Percentiles rank a stretch among this genome's conserved stretches.
phyloP scores from a whole-genome alignment of 1,140 invertebrate genomes.

The Drosophila funebris region DNA sequence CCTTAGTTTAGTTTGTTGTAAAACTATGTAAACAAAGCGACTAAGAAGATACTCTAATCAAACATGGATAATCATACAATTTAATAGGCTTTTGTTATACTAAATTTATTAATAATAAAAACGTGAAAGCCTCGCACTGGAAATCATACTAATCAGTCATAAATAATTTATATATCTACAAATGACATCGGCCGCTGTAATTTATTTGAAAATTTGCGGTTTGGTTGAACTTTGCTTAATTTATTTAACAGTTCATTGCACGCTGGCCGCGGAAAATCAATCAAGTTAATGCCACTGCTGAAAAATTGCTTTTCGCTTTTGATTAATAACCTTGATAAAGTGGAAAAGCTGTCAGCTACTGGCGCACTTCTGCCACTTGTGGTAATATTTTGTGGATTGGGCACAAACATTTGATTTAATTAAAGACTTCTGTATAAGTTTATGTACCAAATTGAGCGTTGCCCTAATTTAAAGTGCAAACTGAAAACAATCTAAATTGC shows the following conservation, averaged over 20 bases:
- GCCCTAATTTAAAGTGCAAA: slow-evolving; percentile 1
- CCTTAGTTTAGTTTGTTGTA: no score
- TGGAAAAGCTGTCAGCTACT: not conserved
- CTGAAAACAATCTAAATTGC: not conserved
- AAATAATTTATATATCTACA: not conserved
- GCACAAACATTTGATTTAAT: not conserved
- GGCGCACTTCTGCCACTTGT: not conserved
- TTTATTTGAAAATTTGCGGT: slow-evolving; percentile 21
- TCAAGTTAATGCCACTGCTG: slow-evolving; percentile 21
- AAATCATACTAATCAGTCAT: slow-evolving; percentile 9
- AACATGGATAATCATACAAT: no score
- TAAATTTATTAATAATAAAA: no score
- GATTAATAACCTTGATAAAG: slow-evolving; percentile 4
- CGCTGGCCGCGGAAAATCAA: slow-evolving; percentile 11
- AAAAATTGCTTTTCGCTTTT: slow-evolving; percentile 11
- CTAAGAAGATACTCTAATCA: no score
- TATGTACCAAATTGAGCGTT: not conserved
- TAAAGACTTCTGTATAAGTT: not conserved
- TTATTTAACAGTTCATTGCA: slow-evolving; percentile 26
- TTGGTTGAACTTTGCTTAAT: slow-evolving; percentile 21
- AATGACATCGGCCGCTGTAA: slow-evolving; percentile 3
- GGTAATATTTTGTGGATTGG: not conserved
- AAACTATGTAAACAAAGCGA: no score
- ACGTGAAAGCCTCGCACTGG: not conserved
- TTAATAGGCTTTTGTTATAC: no score